Evolutionary conservation across 2,797 vertebrate species (phyloP), one percentile per base, ranked within the genome.

Genomic region (Rachycentron canadum): DNA sequence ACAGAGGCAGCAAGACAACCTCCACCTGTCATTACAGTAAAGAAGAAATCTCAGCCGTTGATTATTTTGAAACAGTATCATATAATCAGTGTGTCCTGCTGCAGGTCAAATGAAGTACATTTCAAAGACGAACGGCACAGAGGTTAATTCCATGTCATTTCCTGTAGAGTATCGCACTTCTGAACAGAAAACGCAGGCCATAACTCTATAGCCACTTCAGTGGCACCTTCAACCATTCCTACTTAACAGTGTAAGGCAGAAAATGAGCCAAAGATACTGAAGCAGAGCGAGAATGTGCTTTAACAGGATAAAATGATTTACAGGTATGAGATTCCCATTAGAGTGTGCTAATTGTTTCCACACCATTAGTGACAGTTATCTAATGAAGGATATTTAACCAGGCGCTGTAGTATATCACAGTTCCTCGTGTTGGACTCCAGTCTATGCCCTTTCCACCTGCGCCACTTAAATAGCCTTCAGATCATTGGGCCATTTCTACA

Each of bases 281-380:
- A 92, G 91, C 92, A 90, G 90, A 93, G 92, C 91, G 82, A 85
- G 81, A 91, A 92, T 76, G 91, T 86, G 90, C 93, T 93, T 93
- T 93, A 95, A 92, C 91, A 87, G 91, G 91, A 89, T 74, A 84
- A 93, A 92, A 94, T 95, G 95, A 96, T 96, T 96, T 95, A 95
- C 95, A 96, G 95, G 94, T 95, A 95, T 92, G 91, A 93, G 91
- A 94, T 89, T 92, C 92, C 94, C 94, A 95, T 96, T 96, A 95
- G 93, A 93, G 90, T 82, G 87, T 93, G 93, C 94, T 96, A 95
- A 95, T 95, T 95, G 95, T 96, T 96, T 95, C 94, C 94, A 95
- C 93, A 92, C 94, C 95, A 96, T 96, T 96, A 95, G 94, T 92
- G 92, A 90, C 94, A 91, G 95, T 93, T 95, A 95, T 95, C 94